Evolutionary conservation across 2,113 vertebrate species (phyloP), one percentile per base, ranked within the genome.

Genomic region (Ageneiosus marmoratus): DNA sequence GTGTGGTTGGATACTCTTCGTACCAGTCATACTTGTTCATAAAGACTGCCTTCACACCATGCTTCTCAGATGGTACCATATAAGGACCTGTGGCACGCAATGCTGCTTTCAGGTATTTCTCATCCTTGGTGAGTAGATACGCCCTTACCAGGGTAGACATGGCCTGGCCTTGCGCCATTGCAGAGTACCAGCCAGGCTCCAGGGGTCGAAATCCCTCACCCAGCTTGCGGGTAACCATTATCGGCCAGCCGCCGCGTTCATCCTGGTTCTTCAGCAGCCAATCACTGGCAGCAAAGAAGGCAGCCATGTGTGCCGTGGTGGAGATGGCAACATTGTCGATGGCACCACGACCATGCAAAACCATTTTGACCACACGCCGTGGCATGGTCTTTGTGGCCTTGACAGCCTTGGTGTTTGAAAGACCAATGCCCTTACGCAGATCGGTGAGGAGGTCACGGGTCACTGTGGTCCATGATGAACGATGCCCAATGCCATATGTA

Each of bases 91-190:
- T 96, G 3, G 97, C 98, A 75, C 93, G 89, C 75, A 99, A 93
- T 51, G 98, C 98, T 4, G 97, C 93, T 55, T 87, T 88, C 86
- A 99, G 96, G 94, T 97, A 99, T 0, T 50, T 1, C 18, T 94
- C 95, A 65, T 98, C 96, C 90, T 95, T 97, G 1, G 97, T 99
- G 84, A 99, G 89, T 32, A 96, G 93, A 89, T 97, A 98, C 0
- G 98, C 97, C 77, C 98, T 89, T 84, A 99, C 97, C 86, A 99
- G 87, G 0, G 98, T 98, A 3, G 98, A 99, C 88, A 99, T 99
- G 88, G 97, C 98, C 89, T 99, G 98, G 18, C 98, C 98, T 34
- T 99, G 98, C 0, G 98, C 98, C 98, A 99, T 99, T 88, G 98
- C 98, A 0, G 98, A 99, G 92, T 99, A 99, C 98, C 98, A 99